Percentiles rank a stretch among this genome's conserved stretches.
Conservation (phyloP, 2,113 vertebrate genomes). For the Prochilodus magdalenae region DNA sequence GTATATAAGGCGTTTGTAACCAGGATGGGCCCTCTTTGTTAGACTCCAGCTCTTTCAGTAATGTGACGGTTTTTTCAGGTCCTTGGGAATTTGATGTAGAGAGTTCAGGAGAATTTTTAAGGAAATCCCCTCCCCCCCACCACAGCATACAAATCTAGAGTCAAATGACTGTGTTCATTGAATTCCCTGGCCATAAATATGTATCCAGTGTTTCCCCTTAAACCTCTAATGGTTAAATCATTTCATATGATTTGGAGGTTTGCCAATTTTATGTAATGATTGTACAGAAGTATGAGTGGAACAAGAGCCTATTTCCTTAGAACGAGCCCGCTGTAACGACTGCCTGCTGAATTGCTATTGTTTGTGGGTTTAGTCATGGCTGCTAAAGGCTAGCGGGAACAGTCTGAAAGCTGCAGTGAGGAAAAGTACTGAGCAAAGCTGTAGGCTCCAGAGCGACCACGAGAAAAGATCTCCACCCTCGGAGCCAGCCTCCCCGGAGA, state of each 20-base stretch:
- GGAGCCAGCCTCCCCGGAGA: not conserved
- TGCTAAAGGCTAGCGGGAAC: not conserved
- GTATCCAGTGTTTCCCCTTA: not conserved
- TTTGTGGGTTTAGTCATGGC: not conserved
- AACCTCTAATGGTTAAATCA: not conserved
- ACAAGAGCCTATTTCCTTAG: not conserved
- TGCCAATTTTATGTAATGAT: not conserved
- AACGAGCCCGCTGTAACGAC: not conserved
- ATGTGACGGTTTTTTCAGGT: not conserved
- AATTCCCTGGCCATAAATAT: not conserved
- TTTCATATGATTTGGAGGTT: slow-evolving; percentile 12
- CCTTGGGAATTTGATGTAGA: not conserved
- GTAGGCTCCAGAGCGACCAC: not conserved
- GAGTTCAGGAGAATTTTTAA: not conserved
- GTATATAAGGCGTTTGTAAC: not conserved
- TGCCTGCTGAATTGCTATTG: not conserved
- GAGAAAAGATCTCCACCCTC: not conserved
- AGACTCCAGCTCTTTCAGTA: not conserved
- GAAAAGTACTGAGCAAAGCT: not conserved
- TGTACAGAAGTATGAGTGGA: not conserved
- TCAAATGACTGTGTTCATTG: not conserved
- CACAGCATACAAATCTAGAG: not conserved
- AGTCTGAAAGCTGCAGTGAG: not conserved
- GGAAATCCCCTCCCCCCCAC: not conserved
- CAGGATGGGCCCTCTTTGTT: not conserved